These are phyloP conservation scores for Stramonita haemastoma DNA, from an alignment of 2,888 invertebrate species.

Conservation along the genomic window DNA sequence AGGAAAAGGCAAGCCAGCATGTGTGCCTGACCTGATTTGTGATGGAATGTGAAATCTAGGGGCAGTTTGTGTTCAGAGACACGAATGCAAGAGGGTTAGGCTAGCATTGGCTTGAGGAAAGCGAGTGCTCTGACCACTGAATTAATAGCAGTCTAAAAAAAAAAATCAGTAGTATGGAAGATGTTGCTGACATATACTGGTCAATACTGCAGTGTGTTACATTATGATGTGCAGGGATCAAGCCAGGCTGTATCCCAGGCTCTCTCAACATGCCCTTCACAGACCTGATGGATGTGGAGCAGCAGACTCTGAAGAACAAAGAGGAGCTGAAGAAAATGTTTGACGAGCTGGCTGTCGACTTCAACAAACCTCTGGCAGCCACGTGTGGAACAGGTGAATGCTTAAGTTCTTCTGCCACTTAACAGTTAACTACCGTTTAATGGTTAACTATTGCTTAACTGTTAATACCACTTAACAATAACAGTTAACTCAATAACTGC, in stretches of 20 bases:
- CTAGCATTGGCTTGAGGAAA: no score
- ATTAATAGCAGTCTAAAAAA: not conserved
- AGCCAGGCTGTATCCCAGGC: conserved; percentile 71
- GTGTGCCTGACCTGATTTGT: no score
- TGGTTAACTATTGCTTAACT: no score
- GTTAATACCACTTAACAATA: no score
- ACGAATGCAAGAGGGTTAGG: no score
- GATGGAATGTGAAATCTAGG: no score
- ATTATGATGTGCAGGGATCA: conserved; percentile 58
- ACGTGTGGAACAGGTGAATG: conserved; percentile 74
- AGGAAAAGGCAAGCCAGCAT: no score
- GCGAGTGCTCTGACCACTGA: no score
- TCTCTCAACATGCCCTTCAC: conserved; percentile 67
- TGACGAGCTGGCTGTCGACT: conserved; percentile 61
- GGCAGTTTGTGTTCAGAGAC: no score
- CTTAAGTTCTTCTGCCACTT: no score
- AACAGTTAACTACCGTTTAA: no score
- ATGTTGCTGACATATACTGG: not conserved
- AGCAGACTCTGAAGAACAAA: conserved; percentile 57
- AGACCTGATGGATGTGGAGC: conserved; percentile 58
- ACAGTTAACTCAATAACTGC: no score
- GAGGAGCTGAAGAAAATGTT: conserved; percentile 66
- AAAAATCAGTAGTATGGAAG: not conserved
- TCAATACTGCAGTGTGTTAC: not conserved
- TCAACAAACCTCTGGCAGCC: conserved; percentile 63